Percentiles rank a stretch among this genome's conserved stretches.
These are phyloP conservation scores for Pelodytes ibericus DNA, from an alignment of 2,797 vertebrate genomes.

Conservation along the genomic window DNA sequence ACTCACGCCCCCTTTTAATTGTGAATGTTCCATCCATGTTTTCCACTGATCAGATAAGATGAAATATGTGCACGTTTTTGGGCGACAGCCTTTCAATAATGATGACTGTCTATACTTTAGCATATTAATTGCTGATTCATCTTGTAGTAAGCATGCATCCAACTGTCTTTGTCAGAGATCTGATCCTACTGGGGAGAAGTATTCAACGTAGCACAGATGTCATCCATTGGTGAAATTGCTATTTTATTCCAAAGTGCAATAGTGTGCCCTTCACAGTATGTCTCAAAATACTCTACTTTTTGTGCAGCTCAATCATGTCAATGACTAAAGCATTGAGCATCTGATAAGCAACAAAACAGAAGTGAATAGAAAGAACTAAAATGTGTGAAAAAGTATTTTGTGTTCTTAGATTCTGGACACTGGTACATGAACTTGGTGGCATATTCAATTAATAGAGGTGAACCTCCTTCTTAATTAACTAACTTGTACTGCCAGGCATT, in stretches of 20 bases:
- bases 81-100: background rate
- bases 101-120: background rate
- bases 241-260: background rate
- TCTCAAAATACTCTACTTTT: background rate
- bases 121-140: constrained; percentile 12
- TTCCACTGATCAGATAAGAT: background rate
- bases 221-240: background rate
- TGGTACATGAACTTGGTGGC: no score
- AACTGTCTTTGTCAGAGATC: background rate
- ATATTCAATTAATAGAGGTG: no score
- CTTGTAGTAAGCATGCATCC: background rate
- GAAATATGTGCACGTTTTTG: background rate
- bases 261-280: background rate
- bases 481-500: no score
- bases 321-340: background rate
- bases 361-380: background rate
- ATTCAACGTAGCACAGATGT: background rate
- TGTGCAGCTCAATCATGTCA: background rate
- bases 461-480: no score
- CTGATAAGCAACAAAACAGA: background rate
- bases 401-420: no score
- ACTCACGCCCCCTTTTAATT: background rate
- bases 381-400: no score
- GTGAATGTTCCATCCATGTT: no score
- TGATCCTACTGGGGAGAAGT: background rate